Percentiles rank a stretch among this genome's conserved stretches.
Evolutionary conservation across 2,888 invertebrate species (phyloP).

Genomic region (Hemaris fuciformis): DNA sequence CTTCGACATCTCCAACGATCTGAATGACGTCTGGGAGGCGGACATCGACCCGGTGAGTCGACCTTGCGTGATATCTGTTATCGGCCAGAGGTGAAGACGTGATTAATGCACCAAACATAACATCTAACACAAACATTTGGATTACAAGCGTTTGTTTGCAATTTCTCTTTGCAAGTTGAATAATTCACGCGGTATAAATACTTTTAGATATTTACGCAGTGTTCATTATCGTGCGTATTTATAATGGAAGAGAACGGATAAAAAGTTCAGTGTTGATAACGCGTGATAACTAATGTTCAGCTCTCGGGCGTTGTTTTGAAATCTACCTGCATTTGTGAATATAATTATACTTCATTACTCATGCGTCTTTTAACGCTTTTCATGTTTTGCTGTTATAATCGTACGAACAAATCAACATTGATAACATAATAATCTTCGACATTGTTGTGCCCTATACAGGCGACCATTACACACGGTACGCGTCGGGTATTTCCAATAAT

Average conservation of each 20-base stretch:
- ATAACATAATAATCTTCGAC: neutral
- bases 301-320: constrained; percentile 50
- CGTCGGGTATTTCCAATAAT: neutral
- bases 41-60: constrained; percentile 91
- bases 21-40: constrained; percentile 91
- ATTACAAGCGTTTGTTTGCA: neutral
- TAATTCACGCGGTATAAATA: constrained; percentile 1
- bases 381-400: constrained; percentile 23
- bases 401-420: constrained; percentile 19
- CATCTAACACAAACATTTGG: neutral
- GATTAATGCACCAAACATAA: constrained; percentile 19
- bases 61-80: constrained; percentile 63
- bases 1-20: constrained; percentile 87
- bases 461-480: neutral
- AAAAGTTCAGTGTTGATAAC: constrained; percentile 33
- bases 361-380: constrained; percentile 36
- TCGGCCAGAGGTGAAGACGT: constrained; percentile 33
- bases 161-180: neutral
- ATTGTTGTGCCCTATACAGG: neutral
- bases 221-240: neutral
- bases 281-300: constrained; percentile 27
- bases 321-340: constrained; percentile 47
- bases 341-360: constrained; percentile 34
- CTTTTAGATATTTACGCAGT: neutral
- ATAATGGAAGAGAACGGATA: constrained; percentile 22